Conservation (phyloP, 2,113 vertebrate species). For the Sinocyclocheilus rhinocerous region DNA sequence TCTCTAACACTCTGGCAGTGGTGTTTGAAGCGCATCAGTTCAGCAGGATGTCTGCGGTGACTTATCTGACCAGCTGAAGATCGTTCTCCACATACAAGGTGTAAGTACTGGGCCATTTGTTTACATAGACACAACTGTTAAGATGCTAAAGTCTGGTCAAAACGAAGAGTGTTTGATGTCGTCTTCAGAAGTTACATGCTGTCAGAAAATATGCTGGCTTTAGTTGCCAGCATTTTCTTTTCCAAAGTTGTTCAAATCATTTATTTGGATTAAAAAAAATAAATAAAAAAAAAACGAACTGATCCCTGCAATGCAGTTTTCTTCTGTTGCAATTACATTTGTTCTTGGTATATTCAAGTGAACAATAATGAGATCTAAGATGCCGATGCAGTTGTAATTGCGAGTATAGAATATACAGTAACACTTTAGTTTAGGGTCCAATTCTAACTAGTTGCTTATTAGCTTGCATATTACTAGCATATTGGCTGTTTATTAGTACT, state of each 20-base stretch:
- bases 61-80: not conserved
- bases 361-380: not conserved
- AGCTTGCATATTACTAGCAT: no score
- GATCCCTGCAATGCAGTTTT: not conserved
- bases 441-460: no score
- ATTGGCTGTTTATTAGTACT: no score
- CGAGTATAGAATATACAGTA: not conserved
- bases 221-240: not conserved
- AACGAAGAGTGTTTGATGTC: not conserved
- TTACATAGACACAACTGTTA: conserved; percentile 19
- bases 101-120: conserved; percentile 15
- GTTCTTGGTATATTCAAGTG: not conserved
- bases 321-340: not conserved
- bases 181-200: conserved; percentile 2
- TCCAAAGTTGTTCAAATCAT: not conserved
- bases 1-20: not conserved
- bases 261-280: not conserved
- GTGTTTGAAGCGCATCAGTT: not conserved
- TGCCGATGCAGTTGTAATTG: not conserved
- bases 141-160: not conserved
- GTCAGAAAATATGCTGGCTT: not conserved
- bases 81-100: not conserved
- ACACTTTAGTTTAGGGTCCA: no score
- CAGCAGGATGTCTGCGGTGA: not conserved
- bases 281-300: not conserved